Base-by-base conservation (phyloP, 2,888 invertebrate genomes). In the Lagria hirta region DNA sequence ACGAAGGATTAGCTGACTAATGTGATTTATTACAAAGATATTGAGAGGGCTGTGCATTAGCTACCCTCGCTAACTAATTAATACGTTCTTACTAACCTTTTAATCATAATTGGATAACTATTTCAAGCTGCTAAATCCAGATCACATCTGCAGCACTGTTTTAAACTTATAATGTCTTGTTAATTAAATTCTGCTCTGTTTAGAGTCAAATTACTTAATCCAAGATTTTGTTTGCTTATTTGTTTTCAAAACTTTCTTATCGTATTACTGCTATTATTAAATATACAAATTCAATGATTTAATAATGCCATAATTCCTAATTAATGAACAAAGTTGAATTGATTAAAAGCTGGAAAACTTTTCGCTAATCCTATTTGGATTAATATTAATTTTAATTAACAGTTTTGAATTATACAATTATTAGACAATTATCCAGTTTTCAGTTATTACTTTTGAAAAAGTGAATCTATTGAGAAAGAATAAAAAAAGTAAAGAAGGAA, bases 51-150 rank as follows among this genome's bases (percentile, higher is more conserved):
- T 55, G 59, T 59, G 61, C 61, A 62, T 63, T 61, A 62, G 58
- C 58, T 55, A 49, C 58, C 58, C 60, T 53, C 57, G 55, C 57
- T 49, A 61, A 64, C 65, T 70, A 71, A 72, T 72, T 72, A 72
- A 71, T 71, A 70, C 68, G 64, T 70, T 68, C 69, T 71, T 71
- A 70, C 68, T 68, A 70, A 69, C 72, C 69, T 71, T 71, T 72
- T 71, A 72, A 71, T 72, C 70, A 71, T 73, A 73, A 73, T 72
- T 72, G 71, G 71, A 71, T 73, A 69, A 70, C 66, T 67, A 66
- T 66, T 65, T 58, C 57, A 50, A 58, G 55, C 57, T 38, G 54
- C 58, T 62, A 57, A 66, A 64, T 62, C 60, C 61, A 54, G 60
- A 65, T 65, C 63, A 60, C 65, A 66, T 64, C 66, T 62, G 66